Conservation (phyloP, 2,113 vertebrate species). For the Dasyurus viverrinus region DNA sequence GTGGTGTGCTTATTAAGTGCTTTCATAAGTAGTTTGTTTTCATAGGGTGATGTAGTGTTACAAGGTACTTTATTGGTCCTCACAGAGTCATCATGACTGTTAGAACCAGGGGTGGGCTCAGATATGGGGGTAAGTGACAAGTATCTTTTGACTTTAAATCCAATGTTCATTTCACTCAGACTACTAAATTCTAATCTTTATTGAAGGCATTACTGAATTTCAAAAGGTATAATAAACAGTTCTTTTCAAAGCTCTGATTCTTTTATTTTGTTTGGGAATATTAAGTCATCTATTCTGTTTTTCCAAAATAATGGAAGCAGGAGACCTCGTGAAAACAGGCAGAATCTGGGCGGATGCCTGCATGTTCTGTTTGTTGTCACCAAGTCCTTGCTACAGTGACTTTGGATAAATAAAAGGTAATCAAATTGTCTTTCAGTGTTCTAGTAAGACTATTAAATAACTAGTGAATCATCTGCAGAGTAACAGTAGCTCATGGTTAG, state of each 20-base stretch:
- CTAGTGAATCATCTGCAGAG: neutral
- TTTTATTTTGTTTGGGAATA: neutral
- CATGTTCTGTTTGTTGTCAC: neutral
- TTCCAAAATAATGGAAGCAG: constrained; percentile 13
- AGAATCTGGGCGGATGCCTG: neutral
- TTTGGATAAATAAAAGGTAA: constrained; percentile 20
- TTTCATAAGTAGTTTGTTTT: neutral
- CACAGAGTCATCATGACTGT: neutral
- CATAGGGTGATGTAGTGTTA: neutral
- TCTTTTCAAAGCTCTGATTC: neutral
- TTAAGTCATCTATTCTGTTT: constrained; percentile 30
- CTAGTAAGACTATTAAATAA: neutral
- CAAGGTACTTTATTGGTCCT: neutral
- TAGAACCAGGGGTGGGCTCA: neutral
- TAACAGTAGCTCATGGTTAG: neutral
- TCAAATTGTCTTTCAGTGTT: neutral
- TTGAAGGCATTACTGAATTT: neutral
- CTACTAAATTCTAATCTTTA: neutral
- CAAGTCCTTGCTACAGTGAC: constrained; percentile 12
- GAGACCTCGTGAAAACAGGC: neutral
- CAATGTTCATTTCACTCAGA: neutral
- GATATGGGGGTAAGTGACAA: neutral
- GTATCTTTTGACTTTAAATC: neutral
- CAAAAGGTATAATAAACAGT: neutral
- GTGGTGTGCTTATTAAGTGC: no score